Base-by-base conservation (phyloP, 2,113 vertebrate species). In the Myiopsitta monachus region DNA sequence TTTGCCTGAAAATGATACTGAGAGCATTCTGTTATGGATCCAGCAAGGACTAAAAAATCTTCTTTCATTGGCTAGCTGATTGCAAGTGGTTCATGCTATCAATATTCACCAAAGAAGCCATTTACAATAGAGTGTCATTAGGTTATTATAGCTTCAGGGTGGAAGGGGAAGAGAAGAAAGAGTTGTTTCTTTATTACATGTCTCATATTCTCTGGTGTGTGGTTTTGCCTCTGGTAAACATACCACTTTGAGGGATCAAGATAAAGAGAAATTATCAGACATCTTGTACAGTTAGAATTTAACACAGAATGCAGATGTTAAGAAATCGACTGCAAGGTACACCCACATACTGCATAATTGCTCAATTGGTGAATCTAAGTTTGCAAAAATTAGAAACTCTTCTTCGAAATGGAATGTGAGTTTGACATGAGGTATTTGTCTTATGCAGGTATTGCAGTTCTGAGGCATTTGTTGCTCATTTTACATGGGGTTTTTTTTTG, bases 211-310 rank as follows among this genome's bases (percentile, higher is more conserved):
- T 94, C 81, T 96, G 84, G 92, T 95, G 88, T 96, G 94, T 96
- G 95, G 81, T 96, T 92, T 97, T 91, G 97, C 95, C 94, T 97
- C 90, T 97, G 94, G 92, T 96, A 95, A 88, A 94, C 85, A 93
- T 92, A 92, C 63, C 55, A 92, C 87, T 97, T 95, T 94, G 85
- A 96, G 94, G 81, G 87, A 85, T 97, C 63, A 94, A 86, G 90
- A 89, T 85, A 90, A 92, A 96, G 87, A 82, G 85, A 80, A 91
- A 92, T 70, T 86, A 97, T 90, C 94, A 82, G 77, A 87, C 92
- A 96, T 96, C 90, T 96, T 89, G 59, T 96, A 88, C 75, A 78
- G 79, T 90, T 97, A 91, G 78, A 83, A 87, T 93, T 95, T 88
- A 96, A 93, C 80, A 95, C n/a, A 72, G 92, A 97, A 96, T 94